These are phyloP conservation scores for Clanis bilineata DNA, from an alignment of 2,888 invertebrate genomes.

Conservation along the genomic window DNA sequence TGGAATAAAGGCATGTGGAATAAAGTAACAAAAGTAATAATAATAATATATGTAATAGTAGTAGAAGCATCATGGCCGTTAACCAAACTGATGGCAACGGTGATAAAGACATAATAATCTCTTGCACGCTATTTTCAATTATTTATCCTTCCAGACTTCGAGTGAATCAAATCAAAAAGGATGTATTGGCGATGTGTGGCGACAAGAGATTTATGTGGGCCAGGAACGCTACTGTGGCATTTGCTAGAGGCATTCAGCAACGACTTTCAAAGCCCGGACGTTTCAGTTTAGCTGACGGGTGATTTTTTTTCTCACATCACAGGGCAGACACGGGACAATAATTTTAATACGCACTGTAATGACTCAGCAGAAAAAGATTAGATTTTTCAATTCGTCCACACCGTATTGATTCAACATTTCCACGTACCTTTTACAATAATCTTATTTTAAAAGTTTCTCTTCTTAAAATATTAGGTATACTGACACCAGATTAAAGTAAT, in stretches of 20 bases:
- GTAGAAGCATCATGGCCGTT: too few relatives aligned
- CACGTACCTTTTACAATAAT: too few relatives aligned
- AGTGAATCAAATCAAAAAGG: conserved; percentile 54
- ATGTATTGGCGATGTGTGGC: conserved; percentile 51
- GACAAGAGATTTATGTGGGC: conserved; percentile 67
- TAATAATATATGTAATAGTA: too few relatives aligned
- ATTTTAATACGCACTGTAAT: background rate
- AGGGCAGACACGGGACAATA: background rate
- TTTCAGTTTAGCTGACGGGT: conserved; percentile 65
- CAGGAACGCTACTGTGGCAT: conserved; percentile 67
- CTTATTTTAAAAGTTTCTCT: too few relatives aligned
- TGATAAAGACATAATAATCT: background rate
- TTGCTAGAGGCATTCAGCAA: conserved; percentile 68
- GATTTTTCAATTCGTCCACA: too few relatives aligned
- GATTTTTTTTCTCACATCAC: too few relatives aligned
- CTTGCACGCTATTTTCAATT: background rate
- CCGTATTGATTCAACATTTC: too few relatives aligned
- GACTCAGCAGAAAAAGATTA: background rate
- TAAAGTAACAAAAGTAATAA: too few relatives aligned
- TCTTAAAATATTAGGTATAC: too few relatives aligned
- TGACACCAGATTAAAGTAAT: too few relatives aligned
- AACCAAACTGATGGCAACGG: too few relatives aligned
- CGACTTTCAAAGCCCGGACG: conserved; percentile 57
- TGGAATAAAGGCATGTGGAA: too few relatives aligned
- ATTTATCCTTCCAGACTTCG: conserved; percentile 30